A percentile compares a stretch with the other conserved stretches of the same genome.
Conservation (phyloP, 2,113 vertebrate species). For the Gopherus evgoodei region DNA sequence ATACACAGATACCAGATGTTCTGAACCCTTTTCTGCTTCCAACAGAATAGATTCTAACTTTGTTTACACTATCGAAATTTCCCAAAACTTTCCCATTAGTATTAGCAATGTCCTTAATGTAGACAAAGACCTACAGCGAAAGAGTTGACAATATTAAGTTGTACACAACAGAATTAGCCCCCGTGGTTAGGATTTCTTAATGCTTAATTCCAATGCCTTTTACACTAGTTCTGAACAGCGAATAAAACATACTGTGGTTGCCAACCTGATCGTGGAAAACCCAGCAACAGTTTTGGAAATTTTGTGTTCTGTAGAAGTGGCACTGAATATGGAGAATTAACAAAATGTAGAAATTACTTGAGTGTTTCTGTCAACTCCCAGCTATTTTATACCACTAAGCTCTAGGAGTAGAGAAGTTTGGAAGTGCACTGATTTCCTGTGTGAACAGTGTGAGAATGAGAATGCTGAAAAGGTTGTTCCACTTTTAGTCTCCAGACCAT, state of each 20-base stretch:
- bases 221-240: neutral
- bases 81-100: neutral
- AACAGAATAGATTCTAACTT: neutral
- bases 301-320: neutral
- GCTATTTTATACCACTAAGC: neutral
- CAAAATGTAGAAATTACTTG: neutral
- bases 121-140: neutral
- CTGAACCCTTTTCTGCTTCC: neutral
- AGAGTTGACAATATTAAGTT: rapidly evolving
- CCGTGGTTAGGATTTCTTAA: neutral
- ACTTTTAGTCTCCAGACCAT: rapidly evolving
- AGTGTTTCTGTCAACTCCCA: neutral
- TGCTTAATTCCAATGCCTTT: rapidly evolving
- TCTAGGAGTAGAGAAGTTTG: neutral
- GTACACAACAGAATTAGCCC: neutral
- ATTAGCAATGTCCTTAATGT: rapidly evolving
- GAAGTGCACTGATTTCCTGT: neutral
- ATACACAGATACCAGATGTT: neutral
- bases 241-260: neutral
- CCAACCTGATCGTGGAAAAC: neutral
- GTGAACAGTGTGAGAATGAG: neutral
- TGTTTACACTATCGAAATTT: too few species aligned
- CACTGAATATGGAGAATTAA: neutral
- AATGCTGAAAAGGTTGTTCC: neutral
- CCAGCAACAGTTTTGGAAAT: neutral